Evolutionary conservation across 2,888 invertebrate genomes (phyloP), one percentile per base, ranked within the genome.

Genomic region (Tipula vernalis): DNA sequence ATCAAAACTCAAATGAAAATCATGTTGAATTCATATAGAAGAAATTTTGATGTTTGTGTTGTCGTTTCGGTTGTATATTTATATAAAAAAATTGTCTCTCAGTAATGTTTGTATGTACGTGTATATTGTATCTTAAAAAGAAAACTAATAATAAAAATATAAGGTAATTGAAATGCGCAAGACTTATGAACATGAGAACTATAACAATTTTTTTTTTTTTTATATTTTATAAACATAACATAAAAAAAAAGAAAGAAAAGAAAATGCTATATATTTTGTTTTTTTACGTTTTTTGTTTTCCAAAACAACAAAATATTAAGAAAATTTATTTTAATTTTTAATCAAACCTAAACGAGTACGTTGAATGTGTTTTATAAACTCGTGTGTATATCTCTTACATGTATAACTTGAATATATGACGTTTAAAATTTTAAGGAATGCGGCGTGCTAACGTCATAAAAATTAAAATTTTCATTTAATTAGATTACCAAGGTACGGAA

Each of bases 161-260:
- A 71, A 71, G 71, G 71, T 71, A 71, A 71, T 71, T 71, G 71
- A 71, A 71, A 71, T 71, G 71, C 71, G 71, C 71, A 71, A 71
- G 71, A 71, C 71, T 71, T 71, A 57, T 57, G 51, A 57, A 57
- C 28, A 71, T 71, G 71, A 71, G 71, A 71, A 71, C 71, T 71
- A 71, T 71, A 71, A 71, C 71, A 71, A 10, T 71, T 71, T 71
- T 71, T 28, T 28, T 28, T 71, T 28, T 3, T 18, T 71, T 10
- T 71, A 71, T 71, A 71, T 71, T 28, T 71, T 71, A 71, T 71
- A 71, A 71, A 71, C 71, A 71, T 71, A 71, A 71, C 8, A 71
- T 71, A 71, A 71, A 28, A 28, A 28, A 1, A 28, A 28, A 28
- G n/a, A 71, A 71, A 12, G 28, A 71, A 71, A 71, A 71, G 10